Evolutionary conservation across 2,797 vertebrate species (phyloP), one percentile per base, ranked within the genome.

Genomic region (Pagetopsis macropterus): DNA sequence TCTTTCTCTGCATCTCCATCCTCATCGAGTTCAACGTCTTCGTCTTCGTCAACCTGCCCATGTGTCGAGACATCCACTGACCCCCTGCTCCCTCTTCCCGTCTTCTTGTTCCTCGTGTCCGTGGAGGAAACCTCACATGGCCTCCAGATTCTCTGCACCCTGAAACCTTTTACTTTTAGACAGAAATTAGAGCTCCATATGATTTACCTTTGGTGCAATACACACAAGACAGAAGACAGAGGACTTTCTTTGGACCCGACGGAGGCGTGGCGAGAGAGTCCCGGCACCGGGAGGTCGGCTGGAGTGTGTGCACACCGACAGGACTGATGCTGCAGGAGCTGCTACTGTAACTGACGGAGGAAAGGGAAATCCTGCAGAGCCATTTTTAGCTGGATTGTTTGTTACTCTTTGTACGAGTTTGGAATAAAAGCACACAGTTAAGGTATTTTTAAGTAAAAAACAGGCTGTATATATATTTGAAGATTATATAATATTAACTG

Each of bases 11-110:
- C 93, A 94, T 98, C 94, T 98, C 97, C 91, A 93, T 98, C 91
- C 95, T 98, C 93, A 98, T 97, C 10, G 97, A 98, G 79, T 98
- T 98, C 93, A 98, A 98, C 69, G 96, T 98, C 86, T 98, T 98
- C 94, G 96, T 96, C 67, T 98, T 98, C 48, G 97, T 98, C 95
- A 98, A 98, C 94, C 95, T 98, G 83, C 97, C 97, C 0, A 98
- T 96, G 96, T 98, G 97, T 79, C 93, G 95, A 84, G 95, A 97
- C 84, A 92, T 93, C 88, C 89, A 91, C 87, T 94, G 92, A 94
- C 75, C 80, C 46, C 48, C 78, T 7, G 6, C 65, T 9, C 44
- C 23, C 1, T 21, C 76, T 10, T 13, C 60, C 40, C 2, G 27
- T 71, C 65, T 41, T 68, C 78, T n/a, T 72, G 45, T 64, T 49